Base-by-base conservation (phyloP, 23 tunicate genomes). In the Oikopleura dioica region DNA sequence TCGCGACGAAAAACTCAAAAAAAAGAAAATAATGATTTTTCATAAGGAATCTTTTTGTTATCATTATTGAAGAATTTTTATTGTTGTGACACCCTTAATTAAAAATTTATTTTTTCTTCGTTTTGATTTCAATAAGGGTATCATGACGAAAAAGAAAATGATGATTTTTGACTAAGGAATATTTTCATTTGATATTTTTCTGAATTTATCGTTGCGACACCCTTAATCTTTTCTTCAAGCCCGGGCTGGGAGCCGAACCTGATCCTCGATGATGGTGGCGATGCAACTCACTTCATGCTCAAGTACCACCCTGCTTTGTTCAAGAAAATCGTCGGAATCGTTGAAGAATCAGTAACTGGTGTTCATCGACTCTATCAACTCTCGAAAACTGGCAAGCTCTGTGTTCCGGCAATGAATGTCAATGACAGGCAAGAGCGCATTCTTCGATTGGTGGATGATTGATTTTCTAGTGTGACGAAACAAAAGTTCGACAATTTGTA, bases 361-460 rank as follows among this genome's bases (percentile, higher is more conserved):
- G 99, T 94, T 23, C 99, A 94, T 83, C 81, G 99, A 81, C 77
- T 94, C 33, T 94, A 94, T 59, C 99, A 94, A 80, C 86, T 94
- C 1, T 83, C 95, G 30, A 94, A 94, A 63, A 85, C 99, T 12
- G 99, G 88, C 12, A 94, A 94, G 38, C 82, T 94, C 12, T 78
- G 95, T 69, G 87, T 94, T 1, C 99, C 99, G 9, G 99, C 99
- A 1, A 94, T 94, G 99, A 94, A 94, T 77, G 99, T 94, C 77
- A 94, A 94, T 77, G 99, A 94, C 79, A 94, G 96, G 89, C 81
- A 58, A 78, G 31, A 30, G 34, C 24, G 75, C 12, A n/a, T 76
- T 76, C 35, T 76, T 36, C 36, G 28, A 36, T 76, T 16, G 24
- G 38, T 76, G 30, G 29, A 33, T 16, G 0, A 76, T 0, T 32